Base-by-base conservation (phyloP, 2,888 invertebrate genomes). In the Reticulitermes lucifugus region DNA sequence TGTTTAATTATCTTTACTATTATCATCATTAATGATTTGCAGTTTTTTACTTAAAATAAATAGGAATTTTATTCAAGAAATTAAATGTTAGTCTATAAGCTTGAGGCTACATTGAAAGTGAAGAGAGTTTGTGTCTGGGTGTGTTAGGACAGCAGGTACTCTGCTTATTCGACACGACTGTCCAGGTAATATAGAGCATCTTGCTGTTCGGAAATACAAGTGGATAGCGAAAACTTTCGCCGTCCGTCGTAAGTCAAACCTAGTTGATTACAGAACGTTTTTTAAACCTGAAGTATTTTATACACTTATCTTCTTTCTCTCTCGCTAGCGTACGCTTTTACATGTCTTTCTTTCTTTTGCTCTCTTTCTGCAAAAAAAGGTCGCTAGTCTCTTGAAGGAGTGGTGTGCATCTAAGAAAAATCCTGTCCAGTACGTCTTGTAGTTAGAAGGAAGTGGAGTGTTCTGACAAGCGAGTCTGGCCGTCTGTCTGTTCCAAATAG, bases 151-250 rank as follows among this genome's bases (percentile, higher is more conserved):
- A 18, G 46, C 10, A 9, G 12, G 55, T 18, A n/a, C 4, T 65
- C 65, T 14, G 25, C 14, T 65, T 65, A 65, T 25, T 65, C n/a
- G 25, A 25, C 25, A 25, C n/a, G 65, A 65, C 65, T 65, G n/a
- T 65, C 65, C 65, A n/a, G 46, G 60, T 18, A 60, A 60, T n/a
- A 71, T 29, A 71, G 41, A 41, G 21, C 73, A 73, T 73, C 73
- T 73, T 29, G 35, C 29, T 73, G 73, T 65, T 29, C 73, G 41
- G 73, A 73, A 21, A 73, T 9, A 65, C 65, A 65, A 65, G 25
- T 65, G 73, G 35, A 41, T 41, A 35, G 73, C 73, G 35, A 73
- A 41, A 41, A 73, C 73, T 73, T 73, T 73, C 73, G 73, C 73
- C 41, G 29, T 35, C 41, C 41, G 14, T 29, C 29, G 29, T 29